These are phyloP conservation scores for Hiodon tergisus DNA, from an alignment of 2,113 vertebrate genomes.

Conservation along the genomic window DNA sequence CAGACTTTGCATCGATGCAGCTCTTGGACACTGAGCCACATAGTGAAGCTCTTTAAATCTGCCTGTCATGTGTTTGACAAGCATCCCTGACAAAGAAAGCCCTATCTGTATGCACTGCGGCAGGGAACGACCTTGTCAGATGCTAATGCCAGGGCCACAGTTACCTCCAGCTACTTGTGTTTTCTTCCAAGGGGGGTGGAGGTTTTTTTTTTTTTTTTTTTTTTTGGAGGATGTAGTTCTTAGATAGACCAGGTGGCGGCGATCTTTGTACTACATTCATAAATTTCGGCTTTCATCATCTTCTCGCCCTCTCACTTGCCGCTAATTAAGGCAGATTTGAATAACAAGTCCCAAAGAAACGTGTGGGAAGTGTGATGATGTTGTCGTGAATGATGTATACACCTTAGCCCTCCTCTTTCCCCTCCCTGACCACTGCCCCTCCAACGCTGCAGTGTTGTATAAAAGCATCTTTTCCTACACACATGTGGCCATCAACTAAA, in stretches of 20 bases:
- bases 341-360: constrained; percentile 53
- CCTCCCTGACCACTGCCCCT: neutral
- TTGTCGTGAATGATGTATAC: constrained; percentile 46
- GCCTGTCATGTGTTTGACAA: neutral
- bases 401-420: neutral
- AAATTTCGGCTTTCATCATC: constrained; percentile 48
- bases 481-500: neutral
- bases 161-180: neutral
- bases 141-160: neutral
- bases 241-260: constrained; percentile 52
- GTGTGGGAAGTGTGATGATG: constrained; percentile 40
- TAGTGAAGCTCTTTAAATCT: neutral
- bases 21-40: neutral
- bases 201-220: neutral
- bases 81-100: neutral
- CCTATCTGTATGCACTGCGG: neutral
- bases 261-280: constrained; percentile 43
- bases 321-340: constrained; percentile 58
- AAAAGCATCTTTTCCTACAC: neutral
- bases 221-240: constrained; percentile 27
- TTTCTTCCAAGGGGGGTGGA: neutral
- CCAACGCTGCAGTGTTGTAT: constrained; percentile 13
- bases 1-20: neutral
- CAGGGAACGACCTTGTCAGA: neutral
- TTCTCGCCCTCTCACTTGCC: constrained; percentile 51